phyloP scores from a whole-genome alignment of 2,797 vertebrate genomes.

The Phaenicophaeus curvirostris region DNA sequence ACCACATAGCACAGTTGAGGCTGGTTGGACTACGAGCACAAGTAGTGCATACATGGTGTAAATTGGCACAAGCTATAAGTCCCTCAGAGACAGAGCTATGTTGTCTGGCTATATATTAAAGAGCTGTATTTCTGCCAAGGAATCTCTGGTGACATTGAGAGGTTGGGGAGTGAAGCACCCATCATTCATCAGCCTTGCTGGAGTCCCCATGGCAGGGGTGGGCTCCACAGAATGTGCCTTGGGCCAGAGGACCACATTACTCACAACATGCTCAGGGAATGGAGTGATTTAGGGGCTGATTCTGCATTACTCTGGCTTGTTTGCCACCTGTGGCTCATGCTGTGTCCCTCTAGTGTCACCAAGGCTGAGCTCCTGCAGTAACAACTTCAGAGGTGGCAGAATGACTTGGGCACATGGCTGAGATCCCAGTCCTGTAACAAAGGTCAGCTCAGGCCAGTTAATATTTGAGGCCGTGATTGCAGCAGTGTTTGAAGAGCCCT shows the following conservation, averaged over 20 bases:
- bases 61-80: fast-evolving
- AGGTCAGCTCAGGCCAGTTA: background rate
- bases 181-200: background rate
- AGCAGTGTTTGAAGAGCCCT: background rate
- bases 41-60: fast-evolving
- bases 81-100: background rate
- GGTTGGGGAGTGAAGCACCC: fast-evolving
- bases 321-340: background rate
- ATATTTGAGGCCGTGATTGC: background rate
- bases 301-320: fast-evolving
- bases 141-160: background rate
- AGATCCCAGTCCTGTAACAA: background rate
- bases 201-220: background rate
- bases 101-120: background rate
- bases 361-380: background rate
- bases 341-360: fast-evolving
- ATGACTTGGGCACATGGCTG: fast-evolving
- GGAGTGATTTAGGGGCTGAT: background rate
- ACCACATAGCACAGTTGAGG: background rate
- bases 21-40: background rate
- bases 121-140: background rate
- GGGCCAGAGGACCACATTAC: background rate
- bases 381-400: background rate
- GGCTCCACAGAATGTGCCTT: background rate
- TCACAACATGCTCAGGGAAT: background rate